Base-by-base conservation (phyloP, 1,140 invertebrate species). In the Anoplophora glabripennis region DNA sequence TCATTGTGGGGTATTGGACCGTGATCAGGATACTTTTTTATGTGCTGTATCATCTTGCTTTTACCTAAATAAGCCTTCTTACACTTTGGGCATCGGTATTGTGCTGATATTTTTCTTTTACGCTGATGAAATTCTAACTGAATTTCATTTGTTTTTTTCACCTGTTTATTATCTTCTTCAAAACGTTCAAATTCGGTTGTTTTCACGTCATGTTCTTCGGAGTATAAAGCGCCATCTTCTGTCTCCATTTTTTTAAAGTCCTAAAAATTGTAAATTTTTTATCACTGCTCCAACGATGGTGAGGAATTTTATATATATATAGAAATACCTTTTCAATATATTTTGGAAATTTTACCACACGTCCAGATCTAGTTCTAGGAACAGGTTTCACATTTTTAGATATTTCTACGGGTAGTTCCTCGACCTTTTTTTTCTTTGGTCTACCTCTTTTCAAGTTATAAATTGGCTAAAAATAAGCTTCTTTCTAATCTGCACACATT, bases 11-110 rank as follows among this genome's bases (percentile, higher is more conserved):
- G 54, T 8, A 67, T 38, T n/a, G 65, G 60, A 17, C 84, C 82
- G 73, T 88, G 86, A 59, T 80, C 78, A 3, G 86, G 86, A 72
- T 83, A 77, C 55, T 84, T 76, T 64, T 83, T 77, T 61, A 86
- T 84, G 74, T 89, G 86, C 35, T 81, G 74, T 3, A 79, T 76
- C 79, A 84, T 83, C 40, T 78, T 74, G 11, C 70, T 78, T 35
- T 77, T 71, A 18, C 82, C 82, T 17, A 83, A 60, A 67, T 84
- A 84, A 21, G 81, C 78, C 68, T 83, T 83, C 37, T 77, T 76
- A 60, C 83, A 84, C 9, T 79, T 82, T 3, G 81, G 80, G 69
- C 83, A 84, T 3, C 78, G 70, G 53, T 80, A 83, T 33, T 80
- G 77, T 34, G 81, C 75, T 0, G 81, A 77, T 61, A 83, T 81